A percentile compares a stretch with the other conserved stretches of the same genome.
These are phyloP conservation scores for Okamejei kenojei DNA, from an alignment of 2,797 vertebrate genomes.

Conservation along the genomic window DNA sequence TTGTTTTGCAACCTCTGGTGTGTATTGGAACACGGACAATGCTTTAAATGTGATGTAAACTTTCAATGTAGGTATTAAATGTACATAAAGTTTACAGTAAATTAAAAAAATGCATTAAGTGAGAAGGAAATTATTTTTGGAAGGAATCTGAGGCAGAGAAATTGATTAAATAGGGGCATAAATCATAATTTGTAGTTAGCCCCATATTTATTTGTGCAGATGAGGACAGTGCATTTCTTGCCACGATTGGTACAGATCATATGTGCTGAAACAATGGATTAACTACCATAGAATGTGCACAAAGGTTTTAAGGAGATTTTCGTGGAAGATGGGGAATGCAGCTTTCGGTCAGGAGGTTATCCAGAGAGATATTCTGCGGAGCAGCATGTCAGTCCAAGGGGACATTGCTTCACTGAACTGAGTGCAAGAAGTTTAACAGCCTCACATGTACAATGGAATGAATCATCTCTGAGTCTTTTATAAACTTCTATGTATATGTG, in stretches of 20 bases:
- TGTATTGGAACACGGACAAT: background rate
- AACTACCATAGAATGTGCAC: background rate
- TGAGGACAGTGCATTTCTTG: too few species aligned
- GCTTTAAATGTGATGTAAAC: background rate
- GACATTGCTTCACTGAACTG: too few species aligned
- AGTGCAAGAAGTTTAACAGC: too few species aligned
- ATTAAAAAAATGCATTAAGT: background rate
- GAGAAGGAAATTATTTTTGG: background rate
- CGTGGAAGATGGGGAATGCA: background rate
- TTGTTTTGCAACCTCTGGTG: background rate
- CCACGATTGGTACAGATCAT: too few species aligned
- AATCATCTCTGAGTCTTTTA: too few species aligned
- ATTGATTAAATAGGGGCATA: background rate
- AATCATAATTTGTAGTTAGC: background rate
- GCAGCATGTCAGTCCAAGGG: too few species aligned
- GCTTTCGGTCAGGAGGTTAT: background rate
- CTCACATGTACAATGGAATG: too few species aligned
- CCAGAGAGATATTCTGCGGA: too few species aligned
- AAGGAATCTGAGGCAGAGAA: background rate
- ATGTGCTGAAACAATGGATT: background rate
- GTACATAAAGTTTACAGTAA: background rate
- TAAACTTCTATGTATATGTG: background rate
- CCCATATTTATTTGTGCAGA: too few species aligned
- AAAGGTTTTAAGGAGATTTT: background rate
- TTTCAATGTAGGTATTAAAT: background rate